These are phyloP conservation scores for Lepisosteus oculatus DNA, from an alignment of 2,113 vertebrate species.

Conservation along the genomic window DNA sequence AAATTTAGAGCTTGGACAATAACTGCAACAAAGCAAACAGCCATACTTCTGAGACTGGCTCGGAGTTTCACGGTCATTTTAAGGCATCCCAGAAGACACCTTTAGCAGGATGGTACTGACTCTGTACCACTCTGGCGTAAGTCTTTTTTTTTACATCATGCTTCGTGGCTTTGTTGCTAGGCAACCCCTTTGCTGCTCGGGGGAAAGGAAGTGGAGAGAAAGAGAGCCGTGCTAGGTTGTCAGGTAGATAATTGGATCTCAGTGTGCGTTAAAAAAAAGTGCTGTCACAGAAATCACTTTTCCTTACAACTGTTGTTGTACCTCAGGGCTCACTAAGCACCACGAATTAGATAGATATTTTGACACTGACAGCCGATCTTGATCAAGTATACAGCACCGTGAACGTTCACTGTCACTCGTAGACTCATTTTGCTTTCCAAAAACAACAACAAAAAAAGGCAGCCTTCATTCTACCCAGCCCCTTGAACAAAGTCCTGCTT, in stretches of 20 bases:
- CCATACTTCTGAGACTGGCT: neutral
- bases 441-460: neutral
- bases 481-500: neutral
- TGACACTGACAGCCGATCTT: neutral
- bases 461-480: too few species aligned
- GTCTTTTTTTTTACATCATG: neutral
- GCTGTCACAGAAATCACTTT: neutral
- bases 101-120: constrained; percentile 3
- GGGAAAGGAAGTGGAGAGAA: neutral
- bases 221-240: constrained; percentile 19
- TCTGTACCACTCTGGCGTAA: neutral
- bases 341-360: neutral
- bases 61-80: neutral
- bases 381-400: neutral
- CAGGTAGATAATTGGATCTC: constrained; percentile 24
- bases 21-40: too few species aligned
- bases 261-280: constrained; percentile 8
- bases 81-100: neutral
- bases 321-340: neutral
- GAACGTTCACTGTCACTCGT: neutral
- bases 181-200: constrained; percentile 16
- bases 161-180: constrained; percentile 17
- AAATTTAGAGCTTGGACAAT: too few species aligned
- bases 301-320: constrained; percentile 9
- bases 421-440: neutral